These are phyloP conservation scores for Triplophysa bombifrons DNA, from an alignment of 2,797 vertebrate species.

Conservation along the genomic window DNA sequence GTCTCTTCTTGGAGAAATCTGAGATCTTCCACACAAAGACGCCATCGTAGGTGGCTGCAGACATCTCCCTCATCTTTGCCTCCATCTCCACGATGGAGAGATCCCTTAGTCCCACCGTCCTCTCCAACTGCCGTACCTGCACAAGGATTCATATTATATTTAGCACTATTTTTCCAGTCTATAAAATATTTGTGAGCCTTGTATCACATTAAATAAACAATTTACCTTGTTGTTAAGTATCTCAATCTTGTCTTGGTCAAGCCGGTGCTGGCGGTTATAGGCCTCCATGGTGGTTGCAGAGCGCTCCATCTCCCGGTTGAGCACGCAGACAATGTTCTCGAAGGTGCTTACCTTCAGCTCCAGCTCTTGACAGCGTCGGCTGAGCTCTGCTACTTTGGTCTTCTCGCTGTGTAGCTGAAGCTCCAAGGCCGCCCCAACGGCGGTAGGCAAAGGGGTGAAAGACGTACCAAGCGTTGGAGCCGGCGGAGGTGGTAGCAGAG, in stretches of 20 bases:
- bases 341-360: constrained; percentile 90
- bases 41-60: constrained; percentile 89
- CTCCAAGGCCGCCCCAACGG: constrained; percentile 73
- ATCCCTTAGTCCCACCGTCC: constrained; percentile 91
- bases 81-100: constrained; percentile 94
- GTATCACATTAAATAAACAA: background rate
- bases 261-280: constrained; percentile 86
- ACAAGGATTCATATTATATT: background rate
- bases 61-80: constrained; percentile 87
- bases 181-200: background rate
- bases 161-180: background rate
- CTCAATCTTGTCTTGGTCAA: constrained; percentile 95
- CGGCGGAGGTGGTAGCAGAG: constrained; percentile 6
- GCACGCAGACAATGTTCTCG: constrained; percentile 95
- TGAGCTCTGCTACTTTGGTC: constrained; percentile 78
- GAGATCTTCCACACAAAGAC: constrained; percentile 96
- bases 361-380: constrained; percentile 82
- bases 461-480: constrained; percentile 68
- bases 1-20: constrained; percentile 90
- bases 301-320: constrained; percentile 92
- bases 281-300: constrained; percentile 87
- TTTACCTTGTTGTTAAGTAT: constrained; percentile 89
- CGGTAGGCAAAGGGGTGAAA: constrained; percentile 74
- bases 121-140: constrained; percentile 94
- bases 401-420: constrained; percentile 79